Base-by-base conservation (phyloP, 2,888 invertebrate genomes). In the Hydrotaea cyrtoneurina region DNA sequence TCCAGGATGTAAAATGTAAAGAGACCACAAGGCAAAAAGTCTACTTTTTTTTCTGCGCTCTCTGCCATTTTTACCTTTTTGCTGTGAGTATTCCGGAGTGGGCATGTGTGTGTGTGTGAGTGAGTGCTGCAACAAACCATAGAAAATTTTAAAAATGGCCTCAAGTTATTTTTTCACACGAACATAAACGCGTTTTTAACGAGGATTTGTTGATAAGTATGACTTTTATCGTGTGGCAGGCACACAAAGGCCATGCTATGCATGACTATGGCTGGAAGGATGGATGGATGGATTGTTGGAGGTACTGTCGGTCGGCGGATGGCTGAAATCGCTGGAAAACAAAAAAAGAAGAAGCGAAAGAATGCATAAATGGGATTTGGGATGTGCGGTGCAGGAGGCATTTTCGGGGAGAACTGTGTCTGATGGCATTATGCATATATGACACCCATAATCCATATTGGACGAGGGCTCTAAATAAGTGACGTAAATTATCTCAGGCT, bases 141-240 rank as follows among this genome's bases (percentile, higher is more conserved):
- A 72, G 76, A 82, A 73, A 78, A 85, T 74, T 82, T 78, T 26
- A 76, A 85, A 85, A 82, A 79, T 79, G 73, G 85, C 85, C 85
- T 79, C 46, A 77, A 76, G 84, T 69, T 81, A 81, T 85, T 81
- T 85, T 85, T 78, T 85, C 78, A 85, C 81, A 79, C 76, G 73
- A 66, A 73, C 50, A 79, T 85, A 77, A 81, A 85, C 85, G 85
- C 82, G 79, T 77, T 84, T 82, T 85, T 69, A 69, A 82, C 73
- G 82, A 79, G 82, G 59, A 85, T 85, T 81, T 82, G 66, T 79
- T 72, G 73, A 73, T 81, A 73, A 79, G 75, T 73, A 73, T 43
- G 76, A 76, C 31, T 80, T 81, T 79, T 74, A 85, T 46, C 69
- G 69, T 64, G 64, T 78, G 43, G 57, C 57, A 43, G 26, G 23